Percentiles rank a stretch among this genome's conserved stretches.
These are phyloP conservation scores for Amphimallon solstitiale DNA, from an alignment of 2,888 invertebrate genomes.

Conservation along the genomic window DNA sequence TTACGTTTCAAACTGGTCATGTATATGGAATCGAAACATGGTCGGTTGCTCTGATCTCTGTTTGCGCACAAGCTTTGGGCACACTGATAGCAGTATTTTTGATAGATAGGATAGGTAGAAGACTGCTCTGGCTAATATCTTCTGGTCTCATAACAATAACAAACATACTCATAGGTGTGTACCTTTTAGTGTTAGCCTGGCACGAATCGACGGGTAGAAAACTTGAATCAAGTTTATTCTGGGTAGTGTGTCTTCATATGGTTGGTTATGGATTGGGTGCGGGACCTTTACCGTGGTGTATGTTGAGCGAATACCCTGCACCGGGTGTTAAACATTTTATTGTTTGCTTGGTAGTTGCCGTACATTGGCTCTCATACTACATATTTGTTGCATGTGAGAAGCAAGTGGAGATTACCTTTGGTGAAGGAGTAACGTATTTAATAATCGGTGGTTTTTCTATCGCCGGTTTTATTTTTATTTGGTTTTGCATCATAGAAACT, in stretches of 20 bases:
- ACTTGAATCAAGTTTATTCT: background rate
- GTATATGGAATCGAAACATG: background rate
- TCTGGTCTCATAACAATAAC: background rate
- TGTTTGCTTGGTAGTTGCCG: background rate
- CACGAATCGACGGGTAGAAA: background rate
- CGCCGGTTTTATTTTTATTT: too few species aligned
- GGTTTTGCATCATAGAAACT: too few species aligned
- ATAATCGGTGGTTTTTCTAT: background rate
- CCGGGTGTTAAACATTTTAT: background rate
- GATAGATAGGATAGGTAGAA: background rate
- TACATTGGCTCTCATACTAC: background rate
- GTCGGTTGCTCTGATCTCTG: background rate
- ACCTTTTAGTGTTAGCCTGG: background rate
- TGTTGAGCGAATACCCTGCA: background rate
- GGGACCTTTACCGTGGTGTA: background rate
- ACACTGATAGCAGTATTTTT: background rate
- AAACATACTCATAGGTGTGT: background rate
- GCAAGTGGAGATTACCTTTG: background rate
- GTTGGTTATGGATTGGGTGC: conserved; percentile 2
- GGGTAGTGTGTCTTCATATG: background rate
- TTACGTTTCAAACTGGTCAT: background rate
- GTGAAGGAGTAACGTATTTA: background rate
- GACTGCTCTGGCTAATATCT: background rate
- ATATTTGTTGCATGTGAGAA: background rate
- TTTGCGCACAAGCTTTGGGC: background rate